Evolutionary conservation across 2,888 invertebrate genomes (phyloP).

Genomic region (Synanthedon formicaeformis): DNA sequence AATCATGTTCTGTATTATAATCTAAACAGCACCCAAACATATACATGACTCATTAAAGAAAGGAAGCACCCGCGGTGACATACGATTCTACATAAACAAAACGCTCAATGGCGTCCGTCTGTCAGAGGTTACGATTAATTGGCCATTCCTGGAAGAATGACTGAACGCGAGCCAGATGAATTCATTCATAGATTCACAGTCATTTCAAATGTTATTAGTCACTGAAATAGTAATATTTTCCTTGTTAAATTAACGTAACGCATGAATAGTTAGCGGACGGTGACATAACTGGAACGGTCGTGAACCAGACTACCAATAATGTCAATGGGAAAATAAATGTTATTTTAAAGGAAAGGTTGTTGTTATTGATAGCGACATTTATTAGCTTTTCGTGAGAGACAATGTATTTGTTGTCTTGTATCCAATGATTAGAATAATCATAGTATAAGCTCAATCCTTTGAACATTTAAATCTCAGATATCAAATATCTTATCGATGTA

Average conservation of each 20-base stretch:
- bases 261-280: background rate
- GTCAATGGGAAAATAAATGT: background rate
- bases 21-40: background rate
- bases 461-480: no score
- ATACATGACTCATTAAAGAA: background rate
- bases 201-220: background rate
- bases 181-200: conserved; percentile 18
- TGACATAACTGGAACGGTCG: background rate
- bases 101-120: conserved; percentile 7
- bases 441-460: no score
- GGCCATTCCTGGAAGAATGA: conserved; percentile 42
- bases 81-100: conserved; percentile 20
- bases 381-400: no score
- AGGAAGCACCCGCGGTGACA: conserved; percentile 7
- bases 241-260: background rate
- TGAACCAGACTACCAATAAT: background rate
- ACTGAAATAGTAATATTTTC: background rate
- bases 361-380: background rate
- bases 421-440: no score
- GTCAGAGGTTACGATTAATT: conserved; percentile 1
- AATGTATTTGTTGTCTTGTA: no score
- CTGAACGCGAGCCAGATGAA: conserved; percentile 27
- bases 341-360: background rate
- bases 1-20: no score
- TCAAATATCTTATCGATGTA: no score